Evolutionary conservation across 2,113 vertebrate genomes (phyloP).

Genomic region (Leptobrachium ailaonicum): DNA sequence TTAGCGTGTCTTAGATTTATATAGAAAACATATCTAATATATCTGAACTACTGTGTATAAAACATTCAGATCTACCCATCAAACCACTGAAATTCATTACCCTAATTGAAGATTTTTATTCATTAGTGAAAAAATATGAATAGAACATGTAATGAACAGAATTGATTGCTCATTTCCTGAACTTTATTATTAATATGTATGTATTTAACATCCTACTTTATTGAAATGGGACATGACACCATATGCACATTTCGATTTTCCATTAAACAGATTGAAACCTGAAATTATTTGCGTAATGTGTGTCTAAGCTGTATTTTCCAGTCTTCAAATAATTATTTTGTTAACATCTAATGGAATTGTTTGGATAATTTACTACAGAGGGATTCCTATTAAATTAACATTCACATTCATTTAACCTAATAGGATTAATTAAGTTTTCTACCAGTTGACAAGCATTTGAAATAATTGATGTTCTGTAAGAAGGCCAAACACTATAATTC

Average conservation of each 20-base stretch:
- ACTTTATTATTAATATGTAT: neutral
- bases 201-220: neutral
- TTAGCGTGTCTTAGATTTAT: no score
- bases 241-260: constrained; percentile 5
- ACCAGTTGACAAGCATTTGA: constrained; percentile 35
- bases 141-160: no score
- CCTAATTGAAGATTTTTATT: no score
- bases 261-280: neutral
- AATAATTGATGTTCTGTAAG: constrained; percentile 43
- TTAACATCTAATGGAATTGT: constrained; percentile 39
- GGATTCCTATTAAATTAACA: constrained; percentile 47
- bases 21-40: no score
- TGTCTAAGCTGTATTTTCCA: constrained; percentile 17
- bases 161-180: no score
- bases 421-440: constrained; percentile 46
- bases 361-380: constrained; percentile 41
- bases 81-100: no score
- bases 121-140: no score
- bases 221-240: neutral
- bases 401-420: constrained; percentile 45
- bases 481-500: constrained; percentile 30
- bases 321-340: constrained; percentile 35
- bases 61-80: no score
- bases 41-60: no score
- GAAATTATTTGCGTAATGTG: constrained; percentile 5